phyloP scores from a whole-genome alignment of 2,113 vertebrate genomes.

The Petroica traversi region DNA sequence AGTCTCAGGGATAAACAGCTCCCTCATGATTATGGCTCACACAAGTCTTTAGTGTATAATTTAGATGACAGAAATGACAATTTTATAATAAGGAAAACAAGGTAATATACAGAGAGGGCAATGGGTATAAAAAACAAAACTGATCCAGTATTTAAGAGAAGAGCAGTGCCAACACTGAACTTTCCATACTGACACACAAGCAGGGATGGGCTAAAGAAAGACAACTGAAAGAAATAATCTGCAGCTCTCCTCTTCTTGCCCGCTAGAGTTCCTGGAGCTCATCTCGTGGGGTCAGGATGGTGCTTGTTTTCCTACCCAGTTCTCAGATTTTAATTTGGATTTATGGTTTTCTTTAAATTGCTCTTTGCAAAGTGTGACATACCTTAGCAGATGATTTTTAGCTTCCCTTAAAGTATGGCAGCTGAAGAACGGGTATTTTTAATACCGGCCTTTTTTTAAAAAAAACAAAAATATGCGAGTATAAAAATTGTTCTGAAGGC shows the following conservation, averaged over 20 bases:
- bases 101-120: background rate
- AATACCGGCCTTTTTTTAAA: background rate
- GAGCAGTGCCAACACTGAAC: background rate
- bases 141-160: background rate
- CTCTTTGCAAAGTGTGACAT: background rate
- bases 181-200: background rate
- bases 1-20: background rate
- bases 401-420: background rate
- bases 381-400: background rate
- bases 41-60: background rate
- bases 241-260: background rate
- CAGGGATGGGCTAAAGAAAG: background rate
- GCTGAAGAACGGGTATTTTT: background rate
- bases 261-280: background rate
- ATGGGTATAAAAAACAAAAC: background rate
- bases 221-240: background rate
- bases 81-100: background rate
- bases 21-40: background rate
- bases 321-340: background rate
- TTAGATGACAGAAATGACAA: background rate
- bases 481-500: background rate
- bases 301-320: background rate
- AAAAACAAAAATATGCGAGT: background rate
- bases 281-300: background rate
- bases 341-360: background rate